phyloP scores from a whole-genome alignment of 2,113 vertebrate genomes.

The Bagarius yarrelli region DNA sequence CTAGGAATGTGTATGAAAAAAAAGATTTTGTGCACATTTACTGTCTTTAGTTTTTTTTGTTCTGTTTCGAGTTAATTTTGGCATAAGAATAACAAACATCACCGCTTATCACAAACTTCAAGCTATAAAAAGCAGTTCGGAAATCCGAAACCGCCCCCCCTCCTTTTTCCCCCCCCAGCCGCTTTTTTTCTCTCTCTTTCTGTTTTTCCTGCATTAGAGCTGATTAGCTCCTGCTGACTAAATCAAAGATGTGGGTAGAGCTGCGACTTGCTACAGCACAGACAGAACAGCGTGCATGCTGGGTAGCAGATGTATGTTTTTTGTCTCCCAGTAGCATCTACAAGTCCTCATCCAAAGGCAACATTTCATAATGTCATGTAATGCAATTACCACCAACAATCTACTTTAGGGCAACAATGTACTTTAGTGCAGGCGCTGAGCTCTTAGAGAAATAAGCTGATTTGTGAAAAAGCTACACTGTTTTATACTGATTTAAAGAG shows the following conservation, averaged over 20 bases:
- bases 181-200: constrained; percentile 29
- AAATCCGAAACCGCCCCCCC: no score
- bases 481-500: background rate
- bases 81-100: constrained; percentile 16
- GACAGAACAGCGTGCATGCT: constrained; percentile 51
- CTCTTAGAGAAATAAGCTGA: background rate
- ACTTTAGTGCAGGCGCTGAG: background rate
- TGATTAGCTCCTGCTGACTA: constrained; percentile 52
- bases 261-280: constrained; percentile 49
- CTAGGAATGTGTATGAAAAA: background rate
- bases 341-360: constrained; percentile 15
- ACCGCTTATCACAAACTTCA: background rate
- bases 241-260: constrained; percentile 42
- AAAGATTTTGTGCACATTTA: background rate
- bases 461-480: background rate
- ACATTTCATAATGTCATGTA: constrained; percentile 18
- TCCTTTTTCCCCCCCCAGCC: constrained; percentile 24
- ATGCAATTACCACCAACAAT: constrained; percentile 11
- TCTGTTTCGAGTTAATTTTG: constrained; percentile 4
- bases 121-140: constrained; percentile 1
- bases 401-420: background rate
- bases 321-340: constrained; percentile 34
- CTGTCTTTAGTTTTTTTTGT: constrained; percentile 13
- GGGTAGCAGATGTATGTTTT: constrained; percentile 49
- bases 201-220: constrained; percentile 45